Percentiles rank a stretch among this genome's conserved stretches.
Conservation (phyloP, 2,113 vertebrate species). For the Pica pica region DNA sequence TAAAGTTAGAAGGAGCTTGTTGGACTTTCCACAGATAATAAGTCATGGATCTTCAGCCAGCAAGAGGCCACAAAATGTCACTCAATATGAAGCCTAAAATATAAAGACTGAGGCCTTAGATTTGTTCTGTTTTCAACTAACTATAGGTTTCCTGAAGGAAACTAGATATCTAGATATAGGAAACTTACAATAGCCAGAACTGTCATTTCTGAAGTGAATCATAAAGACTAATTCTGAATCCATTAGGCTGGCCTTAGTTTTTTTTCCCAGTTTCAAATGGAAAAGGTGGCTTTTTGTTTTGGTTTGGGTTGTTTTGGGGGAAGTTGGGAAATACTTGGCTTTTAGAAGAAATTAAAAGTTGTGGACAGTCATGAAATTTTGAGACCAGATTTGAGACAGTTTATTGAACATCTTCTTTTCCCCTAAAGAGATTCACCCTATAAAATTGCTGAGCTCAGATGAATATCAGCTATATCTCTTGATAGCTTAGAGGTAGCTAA, state of each 20-base stretch:
- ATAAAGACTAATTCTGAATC: constrained; percentile 1
- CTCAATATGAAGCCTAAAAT: background rate
- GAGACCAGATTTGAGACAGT: background rate
- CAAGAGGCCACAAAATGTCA: constrained; percentile 20
- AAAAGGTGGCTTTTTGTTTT: background rate
- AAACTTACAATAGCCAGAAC: background rate
- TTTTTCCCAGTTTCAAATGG: background rate
- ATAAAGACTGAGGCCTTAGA: background rate
- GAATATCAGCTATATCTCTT: background rate
- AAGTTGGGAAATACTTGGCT: background rate
- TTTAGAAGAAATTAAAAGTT: background rate
- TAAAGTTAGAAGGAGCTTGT: background rate
- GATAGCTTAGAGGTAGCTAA: background rate
- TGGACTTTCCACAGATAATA: constrained; percentile 14
- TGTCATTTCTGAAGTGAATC: constrained; percentile 17
- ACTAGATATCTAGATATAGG: background rate
- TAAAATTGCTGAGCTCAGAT: background rate
- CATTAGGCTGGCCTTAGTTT: background rate
- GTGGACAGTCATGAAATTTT: background rate
- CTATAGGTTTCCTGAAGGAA: constrained; percentile 3
- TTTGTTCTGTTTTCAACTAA: background rate
- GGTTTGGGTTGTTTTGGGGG: background rate
- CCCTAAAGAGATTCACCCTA: background rate
- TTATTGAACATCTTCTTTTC: background rate
- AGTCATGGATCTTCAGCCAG: background rate